A percentile compares a stretch with the other conserved stretches of the same genome.
These are phyloP conservation scores for Menidia menidia DNA, from an alignment of 2,797 vertebrate genomes.

Conservation along the genomic window DNA sequence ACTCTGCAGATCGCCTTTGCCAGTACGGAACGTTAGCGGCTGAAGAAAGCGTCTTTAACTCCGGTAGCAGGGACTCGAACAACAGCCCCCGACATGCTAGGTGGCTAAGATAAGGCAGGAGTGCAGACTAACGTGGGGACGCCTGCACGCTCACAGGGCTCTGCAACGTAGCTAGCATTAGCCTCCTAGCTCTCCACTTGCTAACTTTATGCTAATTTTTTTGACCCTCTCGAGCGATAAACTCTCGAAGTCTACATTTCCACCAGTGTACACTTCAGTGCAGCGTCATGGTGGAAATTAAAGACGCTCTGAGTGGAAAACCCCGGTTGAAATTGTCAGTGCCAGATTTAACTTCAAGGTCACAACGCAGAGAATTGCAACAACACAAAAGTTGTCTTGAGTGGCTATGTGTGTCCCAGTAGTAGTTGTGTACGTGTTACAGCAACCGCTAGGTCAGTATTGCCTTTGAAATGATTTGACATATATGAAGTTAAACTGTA, in stretches of 20 bases:
- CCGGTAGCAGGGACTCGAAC: not conserved
- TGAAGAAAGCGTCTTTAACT: rapidly evolving
- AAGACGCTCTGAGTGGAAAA: not conserved
- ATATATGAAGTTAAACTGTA: no score
- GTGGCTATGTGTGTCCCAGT: no score
- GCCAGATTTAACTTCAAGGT: constrained; percentile 67
- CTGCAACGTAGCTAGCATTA: constrained; percentile 36
- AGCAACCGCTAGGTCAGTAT: no score
- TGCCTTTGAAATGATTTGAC: no score
- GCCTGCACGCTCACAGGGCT: constrained; percentile 3
- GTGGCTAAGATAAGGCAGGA: constrained; percentile 55
- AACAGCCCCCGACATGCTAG: constrained; percentile 53
- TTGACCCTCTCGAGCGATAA: not conserved
- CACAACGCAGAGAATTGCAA: constrained; percentile 35
- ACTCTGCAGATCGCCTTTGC: rapidly evolving
- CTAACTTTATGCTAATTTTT: constrained; percentile 39
- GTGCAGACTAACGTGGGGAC: constrained; percentile 18
- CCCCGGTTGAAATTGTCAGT: constrained; percentile 4
- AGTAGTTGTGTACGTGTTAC: no score
- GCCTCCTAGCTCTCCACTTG: constrained; percentile 27
- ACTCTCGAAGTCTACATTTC: not conserved
- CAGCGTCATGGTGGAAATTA: not conserved
- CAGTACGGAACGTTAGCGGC: rapidly evolving
- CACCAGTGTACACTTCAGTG: rapidly evolving
- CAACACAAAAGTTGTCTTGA: constrained; percentile 26